Conservation (phyloP, 2,113 vertebrate genomes). For the Eclectus roratus region DNA sequence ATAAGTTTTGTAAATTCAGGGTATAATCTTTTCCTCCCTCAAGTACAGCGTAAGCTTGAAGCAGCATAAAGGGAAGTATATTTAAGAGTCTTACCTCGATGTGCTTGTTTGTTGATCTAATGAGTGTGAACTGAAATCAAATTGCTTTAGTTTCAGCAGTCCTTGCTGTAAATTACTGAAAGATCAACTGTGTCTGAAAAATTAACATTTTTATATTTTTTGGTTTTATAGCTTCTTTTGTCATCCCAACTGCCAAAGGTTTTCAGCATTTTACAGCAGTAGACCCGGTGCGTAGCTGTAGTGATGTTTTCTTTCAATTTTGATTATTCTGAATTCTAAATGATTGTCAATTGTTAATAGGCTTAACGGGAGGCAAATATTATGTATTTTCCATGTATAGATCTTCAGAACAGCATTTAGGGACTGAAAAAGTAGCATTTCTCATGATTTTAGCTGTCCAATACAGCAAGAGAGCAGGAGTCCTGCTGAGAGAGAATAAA, state of each 20-base stretch:
- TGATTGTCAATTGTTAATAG: background rate
- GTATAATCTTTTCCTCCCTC: background rate
- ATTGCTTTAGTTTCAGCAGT: background rate
- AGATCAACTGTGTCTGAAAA: background rate
- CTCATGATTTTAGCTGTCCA: background rate
- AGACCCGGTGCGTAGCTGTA: slow-evolving; percentile 79
- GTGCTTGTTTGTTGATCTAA: background rate
- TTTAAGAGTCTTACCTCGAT: background rate
- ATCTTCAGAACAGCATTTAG: background rate
- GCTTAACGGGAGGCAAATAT: background rate
- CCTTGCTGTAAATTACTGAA: slow-evolving; percentile 10
- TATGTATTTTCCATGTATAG: background rate
- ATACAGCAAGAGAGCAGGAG: background rate
- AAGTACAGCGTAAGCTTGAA: background rate
- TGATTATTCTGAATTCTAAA: background rate
- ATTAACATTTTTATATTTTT: background rate
- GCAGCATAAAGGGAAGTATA: background rate
- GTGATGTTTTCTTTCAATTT: background rate
- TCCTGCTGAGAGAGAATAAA: background rate
- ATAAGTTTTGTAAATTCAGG: background rate
- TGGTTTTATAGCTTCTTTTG: slow-evolving; percentile 68
- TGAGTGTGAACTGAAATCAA: background rate
- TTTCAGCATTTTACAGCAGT: slow-evolving; percentile 73
- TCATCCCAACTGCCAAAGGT: slow-evolving; percentile 79
- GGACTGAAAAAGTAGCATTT: background rate